Evolutionary conservation across 2,113 vertebrate genomes (phyloP), one percentile per base, ranked within the genome.

Genomic region (Embiotoca jacksoni): DNA sequence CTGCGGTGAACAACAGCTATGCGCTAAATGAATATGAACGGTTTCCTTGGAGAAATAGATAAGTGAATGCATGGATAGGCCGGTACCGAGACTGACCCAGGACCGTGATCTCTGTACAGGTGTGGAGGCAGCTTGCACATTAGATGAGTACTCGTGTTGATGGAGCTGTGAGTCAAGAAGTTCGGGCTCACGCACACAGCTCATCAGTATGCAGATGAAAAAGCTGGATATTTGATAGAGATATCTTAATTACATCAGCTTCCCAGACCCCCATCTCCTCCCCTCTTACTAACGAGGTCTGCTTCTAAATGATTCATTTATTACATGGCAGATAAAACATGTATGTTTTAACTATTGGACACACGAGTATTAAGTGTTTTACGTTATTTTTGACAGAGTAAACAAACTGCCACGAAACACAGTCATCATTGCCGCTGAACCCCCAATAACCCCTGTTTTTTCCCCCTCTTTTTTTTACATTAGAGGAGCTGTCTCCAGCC

Each of bases 381-480:
- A 71, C 32, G 72, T 82, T 32, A 62, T 30, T 3, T 70, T 69
- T 75, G 69, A 23, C n/a, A 35, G 53, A 56, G 67, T 75, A 89
- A 83, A 84, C 61, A 90, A 85, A 80, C 69, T 65, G 47, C 11
- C 33, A 70, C 61, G 60, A 88, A 54, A 71, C 33, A 89, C 39
- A 75, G 69, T 79, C 59, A 77, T 85, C 74, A 76, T 35, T 59
- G 81, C 80, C 0, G 41, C 2, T 90, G 91, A 92, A 92, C 87
- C 70, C 78, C 3, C 70, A 16, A 4, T 90, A 88, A 93, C 86
- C 87, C 80, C 84, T 4, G n/a, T 62, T 81, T 80, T 80, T 80
- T 35, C 32, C 9, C 0, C 36, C 23, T 35, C 14, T 44, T 37
- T 39, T 75, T 67, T 37, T 16, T 49, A 62, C 78, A 56, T 39